Percentiles rank a stretch among this genome's conserved stretches.
Conservation (phyloP, 2,888 invertebrate genomes). For the Nemoura dubitans region DNA sequence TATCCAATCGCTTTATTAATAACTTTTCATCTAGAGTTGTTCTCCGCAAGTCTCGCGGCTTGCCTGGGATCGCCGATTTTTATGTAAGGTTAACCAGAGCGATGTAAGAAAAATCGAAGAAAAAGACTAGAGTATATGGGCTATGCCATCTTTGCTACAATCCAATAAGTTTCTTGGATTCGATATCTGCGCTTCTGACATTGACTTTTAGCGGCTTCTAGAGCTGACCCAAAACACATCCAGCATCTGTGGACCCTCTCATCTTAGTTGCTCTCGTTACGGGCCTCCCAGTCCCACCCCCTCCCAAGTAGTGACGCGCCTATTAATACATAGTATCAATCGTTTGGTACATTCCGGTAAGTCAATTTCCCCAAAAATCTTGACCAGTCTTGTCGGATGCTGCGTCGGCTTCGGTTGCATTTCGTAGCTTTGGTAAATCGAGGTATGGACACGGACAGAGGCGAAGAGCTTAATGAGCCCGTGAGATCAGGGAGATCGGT, state of each 20-base stretch:
- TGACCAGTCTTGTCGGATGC: neutral
- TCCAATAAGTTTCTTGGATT: slow-evolving; percentile 29
- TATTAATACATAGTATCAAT: neutral
- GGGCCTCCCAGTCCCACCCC: no score
- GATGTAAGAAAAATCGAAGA: neutral
- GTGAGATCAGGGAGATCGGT: neutral
- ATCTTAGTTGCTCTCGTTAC: neutral
- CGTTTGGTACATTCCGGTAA: neutral
- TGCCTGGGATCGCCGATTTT: neutral
- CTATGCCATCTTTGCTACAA: neutral
- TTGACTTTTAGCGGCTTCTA: no score
- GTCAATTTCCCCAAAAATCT: neutral
- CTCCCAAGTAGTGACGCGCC: no score
- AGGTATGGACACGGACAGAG: slow-evolving; percentile 35
- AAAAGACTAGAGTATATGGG: neutral
- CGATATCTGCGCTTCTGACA: slow-evolving; percentile 2
- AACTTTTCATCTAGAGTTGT: slow-evolving; percentile 8
- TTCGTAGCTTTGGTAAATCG: neutral
- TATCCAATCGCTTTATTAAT: slow-evolving; percentile 34
- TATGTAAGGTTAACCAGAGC: neutral
- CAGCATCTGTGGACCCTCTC: neutral
- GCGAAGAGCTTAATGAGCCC: slow-evolving; percentile 13
- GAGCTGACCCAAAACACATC: neutral
- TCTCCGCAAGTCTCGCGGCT: neutral
- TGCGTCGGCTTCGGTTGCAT: no score